phyloP scores from a whole-genome alignment of 2,113 vertebrate genomes.

The Mustelus asterias region DNA sequence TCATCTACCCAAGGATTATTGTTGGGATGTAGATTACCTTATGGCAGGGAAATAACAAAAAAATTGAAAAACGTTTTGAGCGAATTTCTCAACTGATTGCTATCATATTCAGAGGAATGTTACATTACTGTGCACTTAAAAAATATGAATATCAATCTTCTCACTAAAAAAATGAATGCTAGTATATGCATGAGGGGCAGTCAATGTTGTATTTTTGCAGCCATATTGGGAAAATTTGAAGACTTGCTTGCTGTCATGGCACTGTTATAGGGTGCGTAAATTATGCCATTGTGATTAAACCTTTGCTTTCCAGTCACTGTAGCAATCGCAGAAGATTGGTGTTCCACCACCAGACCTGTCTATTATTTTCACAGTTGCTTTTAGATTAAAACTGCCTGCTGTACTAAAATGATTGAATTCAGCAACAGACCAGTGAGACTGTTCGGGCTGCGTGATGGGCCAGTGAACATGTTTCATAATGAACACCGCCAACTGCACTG shows the following conservation, averaged over 20 bases:
- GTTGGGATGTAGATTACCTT: background rate
- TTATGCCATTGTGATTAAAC: background rate
- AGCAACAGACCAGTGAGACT: conserved; percentile 29
- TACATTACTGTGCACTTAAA: background rate
- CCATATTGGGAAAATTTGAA: background rate
- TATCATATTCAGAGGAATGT: background rate
- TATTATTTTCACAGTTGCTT: background rate
- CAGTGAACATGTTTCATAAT: background rate
- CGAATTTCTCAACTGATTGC: background rate
- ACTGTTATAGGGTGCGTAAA: background rate
- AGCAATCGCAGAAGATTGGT: background rate
- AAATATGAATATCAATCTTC: background rate
- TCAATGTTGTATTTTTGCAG: background rate
- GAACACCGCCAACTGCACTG: background rate
- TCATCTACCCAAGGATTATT: background rate
- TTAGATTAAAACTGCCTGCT: conserved; percentile 32
- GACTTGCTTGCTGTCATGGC: too few relatives aligned
- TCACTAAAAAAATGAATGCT: background rate
- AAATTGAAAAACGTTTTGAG: background rate
- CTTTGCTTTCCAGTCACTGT: background rate
- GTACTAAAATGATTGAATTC: conserved; percentile 10
- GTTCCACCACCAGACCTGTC: background rate
- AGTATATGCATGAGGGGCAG: background rate
- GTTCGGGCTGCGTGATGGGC: background rate
- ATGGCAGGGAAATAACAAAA: background rate